Base-by-base conservation (phyloP, 2,888 invertebrate genomes). In the Acleris holmiana region DNA sequence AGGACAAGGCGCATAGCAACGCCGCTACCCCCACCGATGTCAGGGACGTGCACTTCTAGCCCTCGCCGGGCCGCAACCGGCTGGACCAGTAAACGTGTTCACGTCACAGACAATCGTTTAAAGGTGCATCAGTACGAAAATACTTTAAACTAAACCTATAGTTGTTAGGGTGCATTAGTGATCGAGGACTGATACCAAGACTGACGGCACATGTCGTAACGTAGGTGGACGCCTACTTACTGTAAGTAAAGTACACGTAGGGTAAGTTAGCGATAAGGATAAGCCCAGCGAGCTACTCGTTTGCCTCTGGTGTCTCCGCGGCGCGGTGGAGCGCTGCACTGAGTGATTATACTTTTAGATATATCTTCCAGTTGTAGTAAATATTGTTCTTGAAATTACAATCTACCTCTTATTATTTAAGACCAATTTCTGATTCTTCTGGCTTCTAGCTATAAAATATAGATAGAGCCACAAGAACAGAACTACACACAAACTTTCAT, bases 21-120 rank as follows among this genome's bases (percentile, higher is more conserved):
- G 96, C 97, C 73, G 95, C 95, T 73, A 97, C 97, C 61, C 97
- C 97, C 75, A 97, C 97, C 76, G 97, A 98, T 86, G 96, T 97
- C 76, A 94, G 96, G 76, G 96, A 97, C 87, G 95, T 97, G 72
- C 95, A 96, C 87, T 97, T 96, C 91, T 96, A 91, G 90, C 55
- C 68, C 67, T 62, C 68, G 44, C 44, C n/a, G n/a, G 44, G 7
- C n/a, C 1, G 44, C 44, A 44, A 5, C 63, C 64, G 65, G 57
- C 57, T 50, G 49, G 54, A 56, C 49, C 58, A 73, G 72, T 73
- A 75, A 75, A 73, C 25, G 40, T 40, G 58, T 29, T 40, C 17
- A 53, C 25, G 41, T 29, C 46, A 48, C 46, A 50, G 35, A 25
- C 72, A 74, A 79, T 57, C 18, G 35, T 13, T 35, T 35, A 35